These are phyloP conservation scores for Alfaro cultratus DNA, from an alignment of 2,797 vertebrate genomes.

Conservation along the genomic window DNA sequence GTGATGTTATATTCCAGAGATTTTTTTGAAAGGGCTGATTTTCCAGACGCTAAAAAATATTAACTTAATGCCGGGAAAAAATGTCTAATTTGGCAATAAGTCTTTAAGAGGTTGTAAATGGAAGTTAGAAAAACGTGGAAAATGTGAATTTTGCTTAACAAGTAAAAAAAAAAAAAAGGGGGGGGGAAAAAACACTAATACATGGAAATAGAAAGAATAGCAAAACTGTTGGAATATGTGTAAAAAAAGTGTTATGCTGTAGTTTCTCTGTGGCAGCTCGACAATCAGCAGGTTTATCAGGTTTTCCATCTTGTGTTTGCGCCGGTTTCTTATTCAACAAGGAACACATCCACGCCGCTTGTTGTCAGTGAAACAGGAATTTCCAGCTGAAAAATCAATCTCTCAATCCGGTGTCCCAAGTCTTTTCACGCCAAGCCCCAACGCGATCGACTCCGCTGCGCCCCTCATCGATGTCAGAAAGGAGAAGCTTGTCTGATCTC, in stretches of 20 bases:
- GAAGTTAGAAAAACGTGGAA: too few relatives aligned
- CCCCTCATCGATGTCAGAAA: slow-evolving; percentile 61
- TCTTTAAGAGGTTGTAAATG: too few relatives aligned
- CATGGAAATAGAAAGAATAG: neutral
- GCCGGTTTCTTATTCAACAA: neutral
- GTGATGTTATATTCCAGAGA: too few relatives aligned
- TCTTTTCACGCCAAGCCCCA: slow-evolving; percentile 30
- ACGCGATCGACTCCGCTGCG: slow-evolving; percentile 13
- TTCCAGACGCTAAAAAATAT: too few relatives aligned
- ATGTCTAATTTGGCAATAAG: too few relatives aligned
- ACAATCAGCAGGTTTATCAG: neutral
- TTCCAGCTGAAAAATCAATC: slow-evolving; percentile 37
- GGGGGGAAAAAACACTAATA: neutral
- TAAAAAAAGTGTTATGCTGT: neutral
- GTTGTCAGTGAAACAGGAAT: neutral
- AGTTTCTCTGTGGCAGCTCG: neutral
- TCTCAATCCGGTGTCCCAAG: slow-evolving; percentile 38
- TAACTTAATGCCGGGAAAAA: too few relatives aligned
- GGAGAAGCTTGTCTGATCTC: slow-evolving; percentile 49
- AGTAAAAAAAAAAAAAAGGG: too few relatives aligned
- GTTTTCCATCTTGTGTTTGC: neutral
- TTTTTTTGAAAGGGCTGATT: too few relatives aligned
- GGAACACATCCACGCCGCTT: slow-evolving; percentile 8
- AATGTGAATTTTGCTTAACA: too few relatives aligned
- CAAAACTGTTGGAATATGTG: neutral